phyloP scores from a whole-genome alignment of 2,888 invertebrate species.

The Coelinius sp. region DNA sequence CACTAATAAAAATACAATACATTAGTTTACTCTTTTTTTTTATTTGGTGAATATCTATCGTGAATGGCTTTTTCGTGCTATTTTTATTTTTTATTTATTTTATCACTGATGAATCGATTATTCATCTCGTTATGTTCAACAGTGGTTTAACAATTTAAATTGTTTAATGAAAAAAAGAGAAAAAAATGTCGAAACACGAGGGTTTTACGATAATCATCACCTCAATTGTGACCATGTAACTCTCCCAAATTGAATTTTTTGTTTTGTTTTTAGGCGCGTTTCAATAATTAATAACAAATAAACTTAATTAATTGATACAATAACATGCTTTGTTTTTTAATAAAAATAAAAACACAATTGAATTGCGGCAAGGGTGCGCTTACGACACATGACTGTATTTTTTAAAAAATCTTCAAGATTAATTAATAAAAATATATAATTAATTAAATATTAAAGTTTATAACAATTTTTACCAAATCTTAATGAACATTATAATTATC shows the following conservation, averaged over 20 bases:
- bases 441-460: not conserved
- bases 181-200: constrained; percentile 21
- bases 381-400: constrained; percentile 35
- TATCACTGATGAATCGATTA: constrained; percentile 27
- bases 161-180: not conserved
- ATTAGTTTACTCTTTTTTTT: constrained; percentile 41
- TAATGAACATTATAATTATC: not conserved
- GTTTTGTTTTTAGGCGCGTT: not conserved
- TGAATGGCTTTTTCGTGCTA: constrained; percentile 51
- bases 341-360: not conserved
- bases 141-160: not conserved
- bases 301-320: constrained; percentile 19
- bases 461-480: constrained; percentile 16
- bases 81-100: not conserved
- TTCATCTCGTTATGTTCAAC: constrained; percentile 18
- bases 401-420: not conserved
- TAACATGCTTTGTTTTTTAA: constrained; percentile 34
- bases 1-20: constrained; percentile 56
- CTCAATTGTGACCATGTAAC: constrained; percentile 49
- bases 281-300: constrained; percentile 32
- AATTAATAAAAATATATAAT: not conserved
- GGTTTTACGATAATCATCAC: not conserved
- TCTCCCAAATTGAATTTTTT: constrained; percentile 65
- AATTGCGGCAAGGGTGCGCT: constrained; percentile 36
- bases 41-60: constrained; percentile 23